Evolutionary conservation across 2,113 vertebrate species (phyloP).

Genomic region (Excalfactoria chinensis): DNA sequence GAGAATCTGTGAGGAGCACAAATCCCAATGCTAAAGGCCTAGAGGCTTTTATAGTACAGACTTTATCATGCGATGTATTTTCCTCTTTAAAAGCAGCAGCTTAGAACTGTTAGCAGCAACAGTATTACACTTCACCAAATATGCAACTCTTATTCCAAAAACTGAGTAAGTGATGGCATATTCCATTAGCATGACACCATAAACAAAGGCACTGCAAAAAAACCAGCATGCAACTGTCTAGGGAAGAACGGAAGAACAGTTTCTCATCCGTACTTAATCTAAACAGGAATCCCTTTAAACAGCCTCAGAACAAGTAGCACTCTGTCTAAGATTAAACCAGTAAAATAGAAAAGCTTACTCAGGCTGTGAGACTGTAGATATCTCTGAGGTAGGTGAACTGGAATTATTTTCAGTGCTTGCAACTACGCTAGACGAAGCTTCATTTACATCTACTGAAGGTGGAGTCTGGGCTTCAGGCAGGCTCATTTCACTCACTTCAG

Average conservation of each 20-base stretch:
- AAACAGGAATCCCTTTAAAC: neutral
- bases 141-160: neutral
- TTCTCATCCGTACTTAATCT: neutral
- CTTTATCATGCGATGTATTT: neutral
- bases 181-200: neutral
- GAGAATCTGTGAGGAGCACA: neutral
- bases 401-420: conserved; percentile 80
- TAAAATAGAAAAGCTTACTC: conserved; percentile 78
- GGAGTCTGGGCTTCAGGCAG: conserved; percentile 67
- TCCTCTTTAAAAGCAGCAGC: neutral
- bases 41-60: neutral
- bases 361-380: conserved; percentile 75
- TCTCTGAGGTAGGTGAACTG: conserved; percentile 92
- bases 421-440: conserved; percentile 68
- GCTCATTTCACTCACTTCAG: conserved; percentile 58
- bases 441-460: conserved; percentile 61
- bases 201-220: neutral
- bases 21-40: neutral
- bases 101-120: neutral
- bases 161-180: neutral
- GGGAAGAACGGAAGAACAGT: too few species aligned
- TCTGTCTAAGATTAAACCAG: neutral
- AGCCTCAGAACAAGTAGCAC: neutral
- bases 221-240: neutral
- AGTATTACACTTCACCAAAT: neutral